Evolutionary conservation across 2,113 vertebrate species (phyloP), one percentile per base, ranked within the genome.

Genomic region (Phalacrocorax pelagicus): DNA sequence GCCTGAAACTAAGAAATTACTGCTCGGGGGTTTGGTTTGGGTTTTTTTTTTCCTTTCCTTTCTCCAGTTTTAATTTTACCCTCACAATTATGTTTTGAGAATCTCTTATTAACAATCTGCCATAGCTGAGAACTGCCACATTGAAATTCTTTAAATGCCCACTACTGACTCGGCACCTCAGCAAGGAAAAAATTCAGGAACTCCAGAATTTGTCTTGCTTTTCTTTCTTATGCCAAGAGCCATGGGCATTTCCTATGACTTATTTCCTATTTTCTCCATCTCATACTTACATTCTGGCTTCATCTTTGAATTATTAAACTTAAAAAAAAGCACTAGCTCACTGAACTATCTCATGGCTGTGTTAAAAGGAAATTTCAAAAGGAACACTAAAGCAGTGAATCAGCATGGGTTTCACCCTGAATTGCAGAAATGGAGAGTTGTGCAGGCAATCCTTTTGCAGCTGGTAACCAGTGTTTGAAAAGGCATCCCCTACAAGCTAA

Each of bases 221-320:
- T 74, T 34, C 62, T 38, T 57, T 92, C 34, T 22, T 57, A 15
- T 5, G 22, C 15, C 79, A 88, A 61, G n/a, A 88, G 20, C 27
- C n/a, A 55, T 0, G 5, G 80, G 38, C 38, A 38, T 38, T 38
- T 38, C 38, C 38, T 38, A 38, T 38, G 66, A 46, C 16, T 83
- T 46, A 62, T 44, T 81, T 82, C 47, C n/a, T 51, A 4, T 12
- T 69, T 80, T 61, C 54, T 15, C 70, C 46, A 77, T 27, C 78
- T 85, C 46, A 11, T 32, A 21, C 11, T 2, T 46, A 15, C 23
- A 58, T 72, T 85, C 62, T 65, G 38, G 52, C 57, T 92, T 80
- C 20, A 61, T 34, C 44, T 88, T 47, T 92, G 59, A 85, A 90
- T 93, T 95, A 94, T 82, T 89, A 51, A 96, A 74, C 38, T 40